Percentiles rank a stretch among this genome's conserved stretches.
Evolutionary conservation across 2,797 vertebrate species (phyloP).

Genomic region (Gadopsis bispinosus): DNA sequence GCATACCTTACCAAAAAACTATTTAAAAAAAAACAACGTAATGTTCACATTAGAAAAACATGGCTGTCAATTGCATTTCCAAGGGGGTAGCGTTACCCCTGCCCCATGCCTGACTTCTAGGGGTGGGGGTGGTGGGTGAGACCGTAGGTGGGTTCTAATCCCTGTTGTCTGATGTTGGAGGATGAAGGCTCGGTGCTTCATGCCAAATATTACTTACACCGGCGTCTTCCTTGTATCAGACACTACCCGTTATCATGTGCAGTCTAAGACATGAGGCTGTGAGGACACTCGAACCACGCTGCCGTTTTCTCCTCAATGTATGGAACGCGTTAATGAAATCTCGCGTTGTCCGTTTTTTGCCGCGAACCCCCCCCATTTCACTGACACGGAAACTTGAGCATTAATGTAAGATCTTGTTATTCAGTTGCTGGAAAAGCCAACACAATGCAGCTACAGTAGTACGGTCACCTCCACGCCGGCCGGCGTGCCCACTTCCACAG

Average conservation of each 20-base stretch:
- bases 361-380: slow-evolving; percentile 74
- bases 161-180: slow-evolving; percentile 52
- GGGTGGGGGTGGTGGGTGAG: slow-evolving; percentile 33
- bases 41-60: background rate
- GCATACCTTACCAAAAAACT: background rate
- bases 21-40: background rate
- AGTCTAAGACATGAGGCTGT: background rate
- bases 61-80: background rate
- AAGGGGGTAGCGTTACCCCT: slow-evolving; percentile 12
- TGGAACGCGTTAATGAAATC: slow-evolving; percentile 70
- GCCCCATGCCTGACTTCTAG: slow-evolving; percentile 10
- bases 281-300: slow-evolving; percentile 35
- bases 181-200: slow-evolving; percentile 3
- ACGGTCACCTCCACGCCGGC: background rate
- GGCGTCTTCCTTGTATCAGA: background rate
- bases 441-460: background rate
- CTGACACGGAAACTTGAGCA: slow-evolving; percentile 12
- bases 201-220: background rate
- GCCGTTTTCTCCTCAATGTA: slow-evolving; percentile 48
- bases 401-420: background rate
- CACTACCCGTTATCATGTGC: background rate
- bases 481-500: background rate
- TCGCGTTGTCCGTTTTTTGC: slow-evolving; percentile 81
- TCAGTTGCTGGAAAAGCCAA: background rate
- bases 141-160: slow-evolving; percentile 48